Evolutionary conservation across 1,140 invertebrate genomes (phyloP).

Genomic region (Megalopta genalis): DNA sequence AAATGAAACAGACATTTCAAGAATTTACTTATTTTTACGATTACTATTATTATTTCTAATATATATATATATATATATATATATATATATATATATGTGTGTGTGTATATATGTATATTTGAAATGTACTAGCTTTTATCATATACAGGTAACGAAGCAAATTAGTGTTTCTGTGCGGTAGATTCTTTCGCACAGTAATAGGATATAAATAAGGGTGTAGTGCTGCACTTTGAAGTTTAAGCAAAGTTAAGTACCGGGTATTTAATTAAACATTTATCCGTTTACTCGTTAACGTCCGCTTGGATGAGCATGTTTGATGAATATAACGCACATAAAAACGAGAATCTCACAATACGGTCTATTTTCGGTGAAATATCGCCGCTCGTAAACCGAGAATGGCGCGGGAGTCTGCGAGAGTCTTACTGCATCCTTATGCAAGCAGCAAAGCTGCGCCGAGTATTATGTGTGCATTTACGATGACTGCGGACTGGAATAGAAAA

Average conservation of each 20-base stretch:
- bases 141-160: no score
- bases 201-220: no score
- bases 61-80: no score
- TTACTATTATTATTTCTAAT: no score
- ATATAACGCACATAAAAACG: background rate
- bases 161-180: no score
- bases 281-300: background rate
- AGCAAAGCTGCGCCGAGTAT: constrained; percentile 31
- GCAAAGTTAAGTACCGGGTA: background rate
- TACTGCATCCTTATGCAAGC: constrained; percentile 24
- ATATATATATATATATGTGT: no score
- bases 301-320: background rate
- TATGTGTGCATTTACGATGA: constrained; percentile 43
- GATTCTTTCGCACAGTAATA: no score
- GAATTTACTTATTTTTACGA: no score
- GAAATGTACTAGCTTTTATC: no score
- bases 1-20: no score
- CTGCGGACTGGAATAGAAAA: constrained; percentile 29
- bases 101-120: no score
- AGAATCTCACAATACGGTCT: constrained; percentile 25
- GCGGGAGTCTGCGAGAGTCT: background rate
- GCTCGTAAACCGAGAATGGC: constrained; percentile 30
- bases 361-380: constrained; percentile 35
- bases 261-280: background rate
- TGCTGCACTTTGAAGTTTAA: no score